phyloP scores from a whole-genome alignment of 2,888 invertebrate genomes.

The Dromius quadrimaculatus region DNA sequence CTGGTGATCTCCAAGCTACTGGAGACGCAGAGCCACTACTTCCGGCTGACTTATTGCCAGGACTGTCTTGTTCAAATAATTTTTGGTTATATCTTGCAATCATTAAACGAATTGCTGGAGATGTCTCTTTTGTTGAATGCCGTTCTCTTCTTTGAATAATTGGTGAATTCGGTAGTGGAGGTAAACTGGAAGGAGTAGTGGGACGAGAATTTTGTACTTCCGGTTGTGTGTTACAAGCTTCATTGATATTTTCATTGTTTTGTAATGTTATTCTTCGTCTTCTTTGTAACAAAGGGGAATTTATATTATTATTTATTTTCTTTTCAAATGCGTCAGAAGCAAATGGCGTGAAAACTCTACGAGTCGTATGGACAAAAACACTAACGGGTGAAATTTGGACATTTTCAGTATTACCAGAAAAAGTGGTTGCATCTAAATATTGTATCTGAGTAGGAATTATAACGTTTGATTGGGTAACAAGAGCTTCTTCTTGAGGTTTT shows the following conservation, averaged over 20 bases:
- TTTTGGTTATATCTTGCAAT: slow-evolving; percentile 78
- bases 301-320: slow-evolving; percentile 55
- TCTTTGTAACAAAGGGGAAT: slow-evolving; percentile 40
- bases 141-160: slow-evolving; percentile 68
- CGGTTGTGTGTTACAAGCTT: slow-evolving; percentile 42
- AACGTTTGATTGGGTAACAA: slow-evolving; percentile 44
- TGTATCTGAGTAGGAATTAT: slow-evolving; percentile 46
- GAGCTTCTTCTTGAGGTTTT: slow-evolving; percentile 17
- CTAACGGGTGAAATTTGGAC: slow-evolving; percentile 66
- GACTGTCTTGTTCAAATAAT: slow-evolving; percentile 70
- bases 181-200: slow-evolving; percentile 60
- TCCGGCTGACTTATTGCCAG: slow-evolving; percentile 61
- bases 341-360: slow-evolving; percentile 81
- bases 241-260: slow-evolving; percentile 29
- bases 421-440: slow-evolving; percentile 49
- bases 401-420: slow-evolving; percentile 4
- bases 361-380: slow-evolving; percentile 83
- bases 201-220: slow-evolving; percentile 32
- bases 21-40: slow-evolving; percentile 77
- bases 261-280: slow-evolving; percentile 57
- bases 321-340: slow-evolving; percentile 60
- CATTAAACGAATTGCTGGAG: slow-evolving; percentile 79
- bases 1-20: slow-evolving; percentile 74
- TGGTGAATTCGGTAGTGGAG: slow-evolving; percentile 74
- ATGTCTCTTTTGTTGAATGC: slow-evolving; percentile 72